phyloP scores from a whole-genome alignment of 2,888 invertebrate species.

The Dermolepida albohirtum region DNA sequence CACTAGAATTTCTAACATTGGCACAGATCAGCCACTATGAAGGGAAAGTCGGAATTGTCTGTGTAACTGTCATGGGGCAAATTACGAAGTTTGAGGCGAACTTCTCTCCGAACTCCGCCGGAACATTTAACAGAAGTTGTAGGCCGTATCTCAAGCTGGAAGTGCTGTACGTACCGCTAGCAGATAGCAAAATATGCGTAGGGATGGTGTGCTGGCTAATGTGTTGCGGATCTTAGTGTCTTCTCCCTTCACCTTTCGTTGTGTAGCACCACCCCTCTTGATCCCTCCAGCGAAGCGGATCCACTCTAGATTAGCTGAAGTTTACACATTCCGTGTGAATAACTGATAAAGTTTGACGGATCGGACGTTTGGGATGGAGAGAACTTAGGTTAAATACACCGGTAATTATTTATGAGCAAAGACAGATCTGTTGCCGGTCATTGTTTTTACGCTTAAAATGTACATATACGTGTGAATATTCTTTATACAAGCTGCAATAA shows the following conservation, averaged over 20 bases:
- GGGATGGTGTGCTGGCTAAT: slow-evolving; percentile 30
- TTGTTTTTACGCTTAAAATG: no score
- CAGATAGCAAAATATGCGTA: slow-evolving; percentile 31
- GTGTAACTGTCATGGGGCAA: slow-evolving; percentile 27
- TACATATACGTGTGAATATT: no score
- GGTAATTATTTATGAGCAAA: slow-evolving; percentile 34
- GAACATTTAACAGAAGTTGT: slow-evolving; percentile 37
- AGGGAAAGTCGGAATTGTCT: slow-evolving; percentile 28
- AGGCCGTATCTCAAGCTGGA: slow-evolving; percentile 4
- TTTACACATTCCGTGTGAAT: slow-evolving; percentile 41
- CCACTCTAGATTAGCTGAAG: slow-evolving; percentile 37
- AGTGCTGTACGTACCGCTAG: not conserved
- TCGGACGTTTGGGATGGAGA: slow-evolving; percentile 33
- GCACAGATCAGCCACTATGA: slow-evolving; percentile 4
- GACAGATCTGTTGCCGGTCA: slow-evolving; percentile 1
- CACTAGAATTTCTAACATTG: not conserved
- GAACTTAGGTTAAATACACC: slow-evolving; percentile 35
- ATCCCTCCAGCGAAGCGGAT: slow-evolving; percentile 18
- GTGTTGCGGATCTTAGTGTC: slow-evolving; percentile 22
- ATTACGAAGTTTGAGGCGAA: slow-evolving; percentile 22
- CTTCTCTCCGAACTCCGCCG: slow-evolving; percentile 18
- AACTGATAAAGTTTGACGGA: slow-evolving; percentile 39
- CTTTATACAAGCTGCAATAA: no score
- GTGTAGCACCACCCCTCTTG: not conserved
- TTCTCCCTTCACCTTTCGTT: not conserved